Conservation (phyloP, 2,888 invertebrate species). For the Drosophila paramelanica region DNA sequence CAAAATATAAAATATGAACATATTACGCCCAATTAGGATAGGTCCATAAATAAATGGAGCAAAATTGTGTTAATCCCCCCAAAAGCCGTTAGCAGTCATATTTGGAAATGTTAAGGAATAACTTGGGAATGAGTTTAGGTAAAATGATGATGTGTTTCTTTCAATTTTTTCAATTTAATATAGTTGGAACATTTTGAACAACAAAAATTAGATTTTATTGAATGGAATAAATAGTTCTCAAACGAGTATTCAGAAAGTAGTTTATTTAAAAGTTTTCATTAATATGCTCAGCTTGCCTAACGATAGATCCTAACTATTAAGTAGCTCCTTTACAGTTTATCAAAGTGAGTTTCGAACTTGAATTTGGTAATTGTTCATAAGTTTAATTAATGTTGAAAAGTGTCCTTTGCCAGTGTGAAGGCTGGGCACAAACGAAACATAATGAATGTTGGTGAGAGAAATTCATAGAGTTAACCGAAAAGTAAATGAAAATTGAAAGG, state of each 20-base stretch:
- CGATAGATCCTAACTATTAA: background rate
- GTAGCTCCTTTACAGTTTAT: background rate
- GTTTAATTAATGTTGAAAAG: background rate
- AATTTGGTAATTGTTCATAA: background rate
- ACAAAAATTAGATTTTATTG: too few species aligned
- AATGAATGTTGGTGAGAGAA: constrained; percentile 5
- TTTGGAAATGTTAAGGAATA: too few species aligned
- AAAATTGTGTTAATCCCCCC: too few species aligned
- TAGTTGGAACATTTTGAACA: too few species aligned
- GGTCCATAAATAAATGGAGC: too few species aligned
- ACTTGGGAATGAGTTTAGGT: too few species aligned
- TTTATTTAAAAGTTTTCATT: background rate
- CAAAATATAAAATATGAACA: background rate
- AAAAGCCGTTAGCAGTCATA: too few species aligned
- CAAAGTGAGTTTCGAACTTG: too few species aligned
- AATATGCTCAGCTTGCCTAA: background rate
- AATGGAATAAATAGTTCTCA: too few species aligned
- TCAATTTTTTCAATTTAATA: too few species aligned
- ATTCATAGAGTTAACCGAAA: background rate
- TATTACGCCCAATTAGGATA: background rate
- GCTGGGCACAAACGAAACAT: background rate
- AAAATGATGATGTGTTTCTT: too few species aligned
- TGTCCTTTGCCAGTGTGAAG: background rate
- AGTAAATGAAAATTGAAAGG: constrained; percentile 13
- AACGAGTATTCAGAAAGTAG: too few species aligned